Base-by-base conservation (phyloP, 2,888 invertebrate species). In the Phaedon cochleariae region DNA sequence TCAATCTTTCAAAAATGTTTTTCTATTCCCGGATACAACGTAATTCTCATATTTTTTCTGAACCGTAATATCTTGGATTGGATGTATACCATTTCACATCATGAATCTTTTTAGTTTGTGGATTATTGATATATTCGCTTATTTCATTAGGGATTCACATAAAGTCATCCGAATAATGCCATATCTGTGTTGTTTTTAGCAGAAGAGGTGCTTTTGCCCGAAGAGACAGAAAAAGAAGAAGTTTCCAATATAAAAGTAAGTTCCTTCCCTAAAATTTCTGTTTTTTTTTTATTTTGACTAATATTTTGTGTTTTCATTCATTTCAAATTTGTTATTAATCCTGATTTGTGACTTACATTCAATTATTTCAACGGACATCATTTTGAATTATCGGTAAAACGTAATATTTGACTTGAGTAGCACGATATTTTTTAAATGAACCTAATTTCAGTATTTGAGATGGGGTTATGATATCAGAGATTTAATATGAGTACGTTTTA, bases 191-290 rank as follows among this genome's bases (percentile, higher is more conserved):
- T 26, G 26, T 26, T 9, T 52, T 59, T 57, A 77, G 76, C 71
- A 22, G 77, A 76, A 61, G 68, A 75, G 57, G 68, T 72, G 41
- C 69, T 73, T 55, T 72, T 70, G 61, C 69, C 72, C 52, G 69
- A 71, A 54, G 57, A 57, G 60, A 69, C 71, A 57, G 69, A 71
- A 58, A 69, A 68, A 37, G 69, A 55, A 59, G 75, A 76, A 67
- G 72, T 74, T 65, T 74, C 77, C 34, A 73, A 75, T 72, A 68
- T 78, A 45, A 74, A 75, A 71, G 79, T 79, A 74, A 77, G 77
- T 76, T 53, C 10, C 41, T 31, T 21, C 55, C 49, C 22, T 46
- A 37, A 17, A 46, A 21, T 31, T 52, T 59, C 2, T 62, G 37
- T 45, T 26, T 18, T 48, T 52, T 18, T 37, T 53, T 51, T 29